Base-by-base conservation (phyloP, 1,140 invertebrate species). In the Orussus abietinus region DNA sequence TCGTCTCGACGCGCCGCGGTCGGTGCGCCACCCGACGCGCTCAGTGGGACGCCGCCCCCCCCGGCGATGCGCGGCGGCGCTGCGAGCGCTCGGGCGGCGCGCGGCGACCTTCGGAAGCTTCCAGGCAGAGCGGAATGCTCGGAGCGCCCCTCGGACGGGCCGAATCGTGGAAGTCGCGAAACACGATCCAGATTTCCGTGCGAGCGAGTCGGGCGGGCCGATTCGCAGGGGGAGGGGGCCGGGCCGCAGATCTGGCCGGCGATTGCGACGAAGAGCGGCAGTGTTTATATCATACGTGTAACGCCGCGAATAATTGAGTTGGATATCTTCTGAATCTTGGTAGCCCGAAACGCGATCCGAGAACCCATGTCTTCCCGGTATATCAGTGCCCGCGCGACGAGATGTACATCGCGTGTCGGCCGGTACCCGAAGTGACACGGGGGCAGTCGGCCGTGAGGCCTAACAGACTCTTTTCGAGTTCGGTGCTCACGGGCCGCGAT, bases 141-240 rank as follows among this genome's bases (percentile, higher is more conserved):
- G n/a, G n/a, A n/a, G n/a, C n/a, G n/a, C n/a, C n/a, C n/a, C n/a
- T n/a, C n/a, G n/a, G n/a, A n/a, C n/a, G n/a, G n/a, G n/a, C 42
- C 40, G 48, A 54, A 48, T 49, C 46, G 42, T 30, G 17, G 45
- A 41, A 43, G 41, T 28, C 28, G n/a, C 43, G 54, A 49, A 54
- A 49, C 35, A 41, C 49, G 42, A 55, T 55, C 35, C 47, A 42
- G 54, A 41, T 41, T n/a, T 44, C 38, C 28, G 9, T 29, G 45
- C 38, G 42, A 20, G 17, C 25, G 18, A 18, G 38, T 45, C 38
- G 21, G 7, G 21, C 34, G n/a, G n/a, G n/a, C n/a, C n/a, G n/a
- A n/a, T n/a, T n/a, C n/a, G n/a, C n/a, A 33, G 45, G 21, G 30
- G 45, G 30, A 26, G 20, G 28, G 29, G 22, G 38, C 10, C 14